Conservation (phyloP, 2,888 invertebrate genomes). For the Caenorhabditis becei region DNA sequence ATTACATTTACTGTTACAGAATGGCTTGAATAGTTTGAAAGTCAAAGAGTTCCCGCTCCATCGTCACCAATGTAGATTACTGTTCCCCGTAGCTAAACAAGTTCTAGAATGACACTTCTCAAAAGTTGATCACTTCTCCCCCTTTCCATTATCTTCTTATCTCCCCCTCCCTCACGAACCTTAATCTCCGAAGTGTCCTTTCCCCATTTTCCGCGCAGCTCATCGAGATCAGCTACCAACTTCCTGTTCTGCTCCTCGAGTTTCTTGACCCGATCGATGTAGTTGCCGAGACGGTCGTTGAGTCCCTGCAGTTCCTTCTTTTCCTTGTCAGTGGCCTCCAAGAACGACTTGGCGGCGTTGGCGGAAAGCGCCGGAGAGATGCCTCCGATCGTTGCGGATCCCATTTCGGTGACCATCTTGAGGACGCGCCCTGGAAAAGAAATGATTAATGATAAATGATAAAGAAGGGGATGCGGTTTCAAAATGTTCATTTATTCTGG, state of each 20-base stretch:
- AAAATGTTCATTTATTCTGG: too few relatives aligned
- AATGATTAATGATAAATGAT: neutral
- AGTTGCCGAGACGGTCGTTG: constrained; percentile 84
- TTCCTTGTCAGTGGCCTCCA: constrained; percentile 82
- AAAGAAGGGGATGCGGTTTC: neutral
- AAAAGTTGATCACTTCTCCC: too few relatives aligned
- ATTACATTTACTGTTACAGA: too few relatives aligned
- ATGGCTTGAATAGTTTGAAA: too few relatives aligned
- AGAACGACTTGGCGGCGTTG: constrained; percentile 81
- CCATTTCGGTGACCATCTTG: constrained; percentile 82
- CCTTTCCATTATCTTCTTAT: neutral
- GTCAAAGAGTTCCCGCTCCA: too few relatives aligned
- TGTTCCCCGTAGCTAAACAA: too few relatives aligned
- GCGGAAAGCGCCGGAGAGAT: constrained; percentile 81
- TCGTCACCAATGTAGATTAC: too few relatives aligned
- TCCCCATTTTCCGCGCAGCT: constrained; percentile 81
- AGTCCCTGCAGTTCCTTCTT: constrained; percentile 83
- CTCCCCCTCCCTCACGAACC: constrained; percentile 52
- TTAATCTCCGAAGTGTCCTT: constrained; percentile 81
- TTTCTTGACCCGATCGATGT: constrained; percentile 83
- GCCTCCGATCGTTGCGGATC: constrained; percentile 80
- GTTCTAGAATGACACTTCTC: too few relatives aligned
- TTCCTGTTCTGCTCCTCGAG: constrained; percentile 81
- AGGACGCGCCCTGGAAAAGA: constrained; percentile 79
- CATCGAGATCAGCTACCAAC: constrained; percentile 81